Base-by-base conservation (phyloP, 2,888 invertebrate species). In the Andrena camellia region DNA sequence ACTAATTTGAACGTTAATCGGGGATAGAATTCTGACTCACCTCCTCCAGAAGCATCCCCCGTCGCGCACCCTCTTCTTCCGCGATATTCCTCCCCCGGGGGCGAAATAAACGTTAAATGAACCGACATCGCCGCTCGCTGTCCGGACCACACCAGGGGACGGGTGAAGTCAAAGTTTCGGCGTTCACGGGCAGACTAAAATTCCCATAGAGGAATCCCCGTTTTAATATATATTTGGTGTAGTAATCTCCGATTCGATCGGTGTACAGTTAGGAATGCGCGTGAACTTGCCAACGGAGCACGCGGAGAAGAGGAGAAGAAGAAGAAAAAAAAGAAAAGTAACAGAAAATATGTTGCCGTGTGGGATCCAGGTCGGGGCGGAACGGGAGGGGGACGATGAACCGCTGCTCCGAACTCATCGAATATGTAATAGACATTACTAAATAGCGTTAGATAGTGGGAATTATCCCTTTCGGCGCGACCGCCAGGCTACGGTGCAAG, bases 181-280 rank as follows among this genome's bases (percentile, higher is more conserved):
- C 57, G 85, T 78, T 71, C 74, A 54, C 71, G 26, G 71, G 72
- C 76, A 72, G 70, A 91, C 91, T 91, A 91, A 42, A 86, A 83
- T 81, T 85, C 62, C 68, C 48, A 75, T 67, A 59, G 78, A 33
- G 60, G 66, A 33, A 48, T n/a, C 64, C 68, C 5, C 83, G 83
- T 86, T 88, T 87, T 86, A 84, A 89, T 91, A 90, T 90, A 91
- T 88, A 90, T 91, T 91, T 89, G 71, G 78, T 76, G 81, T 78
- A 77, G 71, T 78, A 73, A 87, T 89, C 86, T 87, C 76, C 67
- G 67, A 72, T 42, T 29, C 80, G 81, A 89, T 91, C 87, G 75
- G 48, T 78, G 83, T 91, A 91, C 91, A 91, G 91, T 92, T 92
- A 92, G 90, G 88, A 89, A 89, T 90, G 80, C 78, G 83, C 73